A percentile compares a stretch with the other conserved stretches of the same genome.
Evolutionary conservation across 35 echinoderm and acorn worm species (phyloP).

Genomic region (Chiridota heheva): DNA sequence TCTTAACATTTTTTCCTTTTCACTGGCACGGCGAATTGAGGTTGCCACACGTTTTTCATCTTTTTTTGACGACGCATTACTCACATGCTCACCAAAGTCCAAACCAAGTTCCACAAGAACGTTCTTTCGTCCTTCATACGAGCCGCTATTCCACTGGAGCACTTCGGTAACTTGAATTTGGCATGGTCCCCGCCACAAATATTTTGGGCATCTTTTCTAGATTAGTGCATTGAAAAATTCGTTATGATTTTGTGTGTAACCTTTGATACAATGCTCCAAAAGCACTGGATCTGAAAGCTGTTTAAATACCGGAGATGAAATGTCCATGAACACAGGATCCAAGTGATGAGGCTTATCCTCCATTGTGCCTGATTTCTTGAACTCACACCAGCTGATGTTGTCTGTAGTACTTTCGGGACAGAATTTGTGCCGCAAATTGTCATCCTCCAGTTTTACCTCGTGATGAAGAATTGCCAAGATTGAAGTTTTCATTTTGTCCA

Average conservation of each 20-base stretch:
- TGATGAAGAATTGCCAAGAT: background rate
- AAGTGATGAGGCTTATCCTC: background rate
- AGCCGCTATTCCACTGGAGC: background rate
- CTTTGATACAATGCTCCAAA: background rate
- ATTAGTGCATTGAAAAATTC: background rate
- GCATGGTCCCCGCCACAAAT: background rate
- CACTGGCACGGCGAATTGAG: background rate
- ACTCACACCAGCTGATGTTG: no score
- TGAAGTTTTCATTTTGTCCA: background rate
- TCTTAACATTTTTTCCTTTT: conserved; percentile 11
- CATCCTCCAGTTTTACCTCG: background rate
- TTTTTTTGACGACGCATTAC: background rate
- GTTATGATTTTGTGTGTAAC: background rate
- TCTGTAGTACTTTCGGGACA: background rate
- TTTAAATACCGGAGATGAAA: background rate
- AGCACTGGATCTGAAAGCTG: background rate
- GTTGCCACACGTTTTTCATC: background rate
- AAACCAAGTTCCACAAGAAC: background rate
- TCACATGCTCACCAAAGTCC: background rate
- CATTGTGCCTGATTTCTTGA: background rate
- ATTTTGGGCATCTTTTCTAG: background rate
- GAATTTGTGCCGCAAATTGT: background rate
- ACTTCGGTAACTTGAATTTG: background rate
- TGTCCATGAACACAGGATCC: background rate
- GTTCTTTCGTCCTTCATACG: background rate